Evolutionary conservation across 2,113 vertebrate species (phyloP).

Genomic region (Gasterosteus nipponicus): DNA sequence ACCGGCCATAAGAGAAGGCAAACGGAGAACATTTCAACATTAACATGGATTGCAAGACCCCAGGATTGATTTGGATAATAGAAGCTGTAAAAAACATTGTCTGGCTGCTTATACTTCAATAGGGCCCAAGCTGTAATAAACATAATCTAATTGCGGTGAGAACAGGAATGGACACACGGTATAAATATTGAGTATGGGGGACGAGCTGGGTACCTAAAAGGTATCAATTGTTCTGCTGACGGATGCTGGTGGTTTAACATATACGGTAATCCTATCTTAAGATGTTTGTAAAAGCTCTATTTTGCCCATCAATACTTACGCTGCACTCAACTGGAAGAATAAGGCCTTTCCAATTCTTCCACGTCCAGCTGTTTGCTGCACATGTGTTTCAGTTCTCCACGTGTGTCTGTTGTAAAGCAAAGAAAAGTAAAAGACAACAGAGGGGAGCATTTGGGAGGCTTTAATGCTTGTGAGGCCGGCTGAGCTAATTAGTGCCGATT

Average conservation of each 20-base stretch:
- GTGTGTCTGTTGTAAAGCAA: conserved; percentile 11
- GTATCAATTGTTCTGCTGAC: neutral
- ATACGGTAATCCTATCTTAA: too few species aligned
- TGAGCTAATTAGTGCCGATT: conserved; percentile 71
- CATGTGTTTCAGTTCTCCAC: neutral
- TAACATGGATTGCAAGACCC: neutral
- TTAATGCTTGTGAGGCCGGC: conserved; percentile 55
- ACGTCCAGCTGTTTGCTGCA: neutral
- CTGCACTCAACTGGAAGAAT: neutral
- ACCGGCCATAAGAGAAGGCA: neutral
- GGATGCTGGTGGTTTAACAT: too few species aligned
- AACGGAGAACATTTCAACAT: neutral
- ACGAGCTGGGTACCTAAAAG: conserved; percentile 1
- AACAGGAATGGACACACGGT: neutral
- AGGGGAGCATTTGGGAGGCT: conserved; percentile 47
- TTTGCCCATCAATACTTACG: neutral
- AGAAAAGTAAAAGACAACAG: conserved; percentile 24
- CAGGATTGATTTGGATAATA: neutral
- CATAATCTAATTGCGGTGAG: neutral
- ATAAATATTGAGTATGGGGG: neutral
- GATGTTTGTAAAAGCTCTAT: neutral
- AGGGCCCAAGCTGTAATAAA: neutral
- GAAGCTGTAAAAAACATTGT: conserved; percentile 8
- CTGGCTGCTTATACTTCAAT: conserved; percentile 9
- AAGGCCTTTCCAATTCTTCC: conserved; percentile 6